Conservation (phyloP, 2,888 invertebrate genomes). For the Celastrina argiolus region DNA sequence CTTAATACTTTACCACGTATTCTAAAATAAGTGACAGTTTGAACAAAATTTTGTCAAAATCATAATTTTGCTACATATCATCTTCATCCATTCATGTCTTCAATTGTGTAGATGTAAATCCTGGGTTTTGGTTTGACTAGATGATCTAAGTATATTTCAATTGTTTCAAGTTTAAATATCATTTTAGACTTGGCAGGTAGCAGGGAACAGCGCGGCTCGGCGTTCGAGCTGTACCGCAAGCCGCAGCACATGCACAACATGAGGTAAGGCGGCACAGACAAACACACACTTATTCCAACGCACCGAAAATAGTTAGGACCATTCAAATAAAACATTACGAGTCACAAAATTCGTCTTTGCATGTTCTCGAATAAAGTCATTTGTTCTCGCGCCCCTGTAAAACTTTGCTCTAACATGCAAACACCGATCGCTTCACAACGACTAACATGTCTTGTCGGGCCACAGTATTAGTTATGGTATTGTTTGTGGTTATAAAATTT, state of each 20-base stretch:
- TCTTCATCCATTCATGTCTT: too few species aligned
- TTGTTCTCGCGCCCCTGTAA: slow-evolving; percentile 54
- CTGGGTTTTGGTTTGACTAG: too few species aligned
- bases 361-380: slow-evolving; percentile 45
- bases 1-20: too few species aligned
- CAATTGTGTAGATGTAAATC: too few species aligned
- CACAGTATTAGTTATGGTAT: slow-evolving; percentile 71
- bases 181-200: slow-evolving; percentile 85
- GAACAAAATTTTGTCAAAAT: too few species aligned
- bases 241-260: slow-evolving; percentile 90
- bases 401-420: slow-evolving; percentile 79
- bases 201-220: slow-evolving; percentile 93
- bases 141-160: not conserved
- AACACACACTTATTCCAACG: not conserved
- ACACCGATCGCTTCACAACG: slow-evolving; percentile 78
- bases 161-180: not conserved
- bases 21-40: too few species aligned
- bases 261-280: slow-evolving; percentile 76
- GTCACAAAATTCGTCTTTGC: slow-evolving; percentile 39
- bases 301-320: slow-evolving; percentile 2
- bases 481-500: slow-evolving; percentile 71
- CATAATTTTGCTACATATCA: too few species aligned
- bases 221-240: slow-evolving; percentile 96
- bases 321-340: slow-evolving; percentile 1
- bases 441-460: slow-evolving; percentile 76